A percentile compares a stretch with the other conserved stretches of the same genome.
phyloP scores from a whole-genome alignment of 2,113 vertebrate genomes.

The Psammodynastes pulverulentus region DNA sequence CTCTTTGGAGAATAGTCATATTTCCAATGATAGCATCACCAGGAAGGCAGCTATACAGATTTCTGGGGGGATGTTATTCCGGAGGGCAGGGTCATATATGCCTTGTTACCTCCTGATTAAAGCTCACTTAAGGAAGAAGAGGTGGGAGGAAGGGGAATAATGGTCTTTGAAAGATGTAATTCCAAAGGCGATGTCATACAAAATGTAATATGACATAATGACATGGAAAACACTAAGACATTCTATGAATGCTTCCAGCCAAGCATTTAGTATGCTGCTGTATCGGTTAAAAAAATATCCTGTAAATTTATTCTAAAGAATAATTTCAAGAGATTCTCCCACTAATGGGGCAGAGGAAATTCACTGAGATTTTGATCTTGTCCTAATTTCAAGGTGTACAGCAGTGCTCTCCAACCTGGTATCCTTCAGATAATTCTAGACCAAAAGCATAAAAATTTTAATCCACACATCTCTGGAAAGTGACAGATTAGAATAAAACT shows the following conservation, averaged over 20 bases:
- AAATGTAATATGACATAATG: conserved; percentile 60
- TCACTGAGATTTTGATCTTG: background rate
- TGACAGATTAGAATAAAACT: background rate
- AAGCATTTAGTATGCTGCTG: conserved; percentile 51
- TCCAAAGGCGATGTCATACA: conserved; percentile 59
- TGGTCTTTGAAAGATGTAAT: conserved; percentile 44
- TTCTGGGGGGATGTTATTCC: background rate
- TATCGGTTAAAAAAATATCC: conserved; percentile 64
- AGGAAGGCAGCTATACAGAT: background rate
- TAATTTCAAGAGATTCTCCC: conserved; percentile 48
- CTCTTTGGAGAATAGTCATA: background rate
- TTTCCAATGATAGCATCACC: background rate
- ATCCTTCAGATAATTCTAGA: background rate
- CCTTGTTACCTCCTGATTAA: background rate
- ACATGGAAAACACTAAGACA: conserved; percentile 65
- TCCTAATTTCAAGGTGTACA: background rate
- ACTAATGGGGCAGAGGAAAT: conserved; percentile 15
- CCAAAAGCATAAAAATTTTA: background rate
- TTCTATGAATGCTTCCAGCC: conserved; percentile 59
- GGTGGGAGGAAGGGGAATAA: background rate
- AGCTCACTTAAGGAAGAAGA: conserved; percentile 35
- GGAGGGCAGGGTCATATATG: background rate
- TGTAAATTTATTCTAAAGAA: conserved; percentile 45
- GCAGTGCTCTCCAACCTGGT: background rate
- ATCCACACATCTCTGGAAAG: background rate